These are phyloP conservation scores for Albula goreensis DNA, from an alignment of 2,113 vertebrate genomes.

Conservation along the genomic window DNA sequence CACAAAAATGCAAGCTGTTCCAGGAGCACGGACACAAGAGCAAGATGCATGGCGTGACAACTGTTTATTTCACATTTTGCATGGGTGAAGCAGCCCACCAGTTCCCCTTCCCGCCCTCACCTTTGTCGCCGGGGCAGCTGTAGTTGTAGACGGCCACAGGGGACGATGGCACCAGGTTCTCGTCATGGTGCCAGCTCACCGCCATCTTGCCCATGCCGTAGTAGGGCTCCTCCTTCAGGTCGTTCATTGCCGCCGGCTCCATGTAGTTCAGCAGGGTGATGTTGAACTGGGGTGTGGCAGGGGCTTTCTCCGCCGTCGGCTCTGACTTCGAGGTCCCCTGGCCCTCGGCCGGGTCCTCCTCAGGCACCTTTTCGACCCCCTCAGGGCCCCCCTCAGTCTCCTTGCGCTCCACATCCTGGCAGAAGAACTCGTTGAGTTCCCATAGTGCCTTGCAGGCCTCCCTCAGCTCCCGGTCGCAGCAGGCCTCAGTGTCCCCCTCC, in stretches of 20 bases:
- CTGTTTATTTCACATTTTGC: too few relatives aligned
- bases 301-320: conserved; percentile 27
- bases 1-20: too few relatives aligned
- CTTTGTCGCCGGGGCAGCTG: conserved; percentile 78
- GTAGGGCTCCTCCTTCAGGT: conserved; percentile 93
- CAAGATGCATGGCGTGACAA: too few relatives aligned
- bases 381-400: conserved; percentile 47
- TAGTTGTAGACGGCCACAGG: conserved; percentile 93
- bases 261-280: conserved; percentile 95
- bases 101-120: conserved; percentile 43
- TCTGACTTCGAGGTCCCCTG: conserved; percentile 64
- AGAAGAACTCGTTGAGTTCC: conserved; percentile 87
- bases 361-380: not conserved
- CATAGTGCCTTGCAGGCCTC: conserved; percentile 84
- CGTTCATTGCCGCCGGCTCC: conserved; percentile 85
- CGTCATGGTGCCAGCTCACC: conserved; percentile 96
- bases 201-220: conserved; percentile 98
- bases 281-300: conserved; percentile 71
- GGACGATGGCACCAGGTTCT: conserved; percentile 86
- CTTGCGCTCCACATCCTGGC: conserved; percentile 63
- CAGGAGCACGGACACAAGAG: too few relatives aligned
- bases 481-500: conserved; percentile 57
- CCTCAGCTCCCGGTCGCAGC: conserved; percentile 76
- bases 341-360: conserved; percentile 27
- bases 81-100: too few relatives aligned